Conservation (phyloP, 2,797 vertebrate species). For the Hylomyscus alleni region DNA sequence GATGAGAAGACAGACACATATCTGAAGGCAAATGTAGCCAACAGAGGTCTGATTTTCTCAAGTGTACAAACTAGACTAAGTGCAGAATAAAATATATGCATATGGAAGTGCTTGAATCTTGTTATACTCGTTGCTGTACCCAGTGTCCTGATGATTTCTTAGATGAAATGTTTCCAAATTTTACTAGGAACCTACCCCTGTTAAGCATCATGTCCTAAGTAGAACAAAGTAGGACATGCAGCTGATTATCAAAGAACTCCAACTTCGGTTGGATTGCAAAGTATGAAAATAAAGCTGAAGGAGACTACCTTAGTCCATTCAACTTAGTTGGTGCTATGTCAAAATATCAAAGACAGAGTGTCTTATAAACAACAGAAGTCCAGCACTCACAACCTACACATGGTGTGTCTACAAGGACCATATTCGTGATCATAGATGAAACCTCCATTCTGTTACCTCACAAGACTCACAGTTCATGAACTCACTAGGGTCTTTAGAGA, state of each 20-base stretch:
- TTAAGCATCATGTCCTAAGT: not conserved
- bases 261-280: not conserved
- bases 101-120: not conserved
- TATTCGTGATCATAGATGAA: not conserved
- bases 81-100: not conserved
- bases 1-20: not conserved
- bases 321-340: not conserved
- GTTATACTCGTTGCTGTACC: conserved; percentile 4
- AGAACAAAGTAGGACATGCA: not conserved
- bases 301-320: not conserved
- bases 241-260: not conserved
- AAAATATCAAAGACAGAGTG: not conserved
- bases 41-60: not conserved
- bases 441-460: not conserved
- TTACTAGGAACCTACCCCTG: not conserved
- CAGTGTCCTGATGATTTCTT: not conserved
- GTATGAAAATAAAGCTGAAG: not conserved
- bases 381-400: not conserved
- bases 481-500: not conserved
- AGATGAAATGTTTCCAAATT: not conserved
- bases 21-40: not conserved
- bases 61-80: not conserved
- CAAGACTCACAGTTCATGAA: not conserved
- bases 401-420: not conserved
- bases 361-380: not conserved